Evolutionary conservation across 1,140 invertebrate species (phyloP), one percentile per base, ranked within the genome.

Genomic region (Drosophila virilis): DNA sequence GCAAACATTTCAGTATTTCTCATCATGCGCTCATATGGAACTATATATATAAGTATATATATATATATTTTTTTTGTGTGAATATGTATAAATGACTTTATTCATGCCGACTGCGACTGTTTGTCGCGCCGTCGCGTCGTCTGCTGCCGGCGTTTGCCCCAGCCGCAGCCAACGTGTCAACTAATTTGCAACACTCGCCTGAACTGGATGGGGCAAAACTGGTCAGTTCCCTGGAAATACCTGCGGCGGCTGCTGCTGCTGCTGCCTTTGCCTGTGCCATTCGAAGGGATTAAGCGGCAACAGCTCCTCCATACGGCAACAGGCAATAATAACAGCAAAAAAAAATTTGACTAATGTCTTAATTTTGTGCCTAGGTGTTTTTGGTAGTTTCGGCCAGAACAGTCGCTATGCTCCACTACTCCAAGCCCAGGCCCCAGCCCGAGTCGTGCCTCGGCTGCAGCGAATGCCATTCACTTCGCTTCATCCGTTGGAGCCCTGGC

Each of bases 401-500:
- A 68, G 58, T 55, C 67, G 42, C 54, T 59, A 42, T 46, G 46
- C 32, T 67, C 32, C 28, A 50, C 62, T 78, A 58, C 76, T 28
- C 61, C 54, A 40, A 58, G 32, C 33, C 32, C 54, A 59, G 5
- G 10, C 13, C 38, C 28, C 51, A 13, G 17, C 15, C 75, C 64
- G 69, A 83, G 65, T 88, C 83, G 77, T 89, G 80, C 73, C 77
- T 84, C 57, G 70, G 67, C 80, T 89, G 80, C 84, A 89, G 50
- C 84, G 69, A 89, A 89, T 89, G 85, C 74, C 85, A 89, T 89
- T 89, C 85, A 89, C 84, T 89, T 84, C 84, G 84, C 85, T 84
- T 88, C 82, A 85, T 85, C 83, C 80, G 57, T 64, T 52, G 60
- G 59, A 48, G 74, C 51, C 80, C 70, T 73, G 75, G 77, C 69